Base-by-base conservation (phyloP, 2,888 invertebrate species). In the Corbicula japonica region DNA sequence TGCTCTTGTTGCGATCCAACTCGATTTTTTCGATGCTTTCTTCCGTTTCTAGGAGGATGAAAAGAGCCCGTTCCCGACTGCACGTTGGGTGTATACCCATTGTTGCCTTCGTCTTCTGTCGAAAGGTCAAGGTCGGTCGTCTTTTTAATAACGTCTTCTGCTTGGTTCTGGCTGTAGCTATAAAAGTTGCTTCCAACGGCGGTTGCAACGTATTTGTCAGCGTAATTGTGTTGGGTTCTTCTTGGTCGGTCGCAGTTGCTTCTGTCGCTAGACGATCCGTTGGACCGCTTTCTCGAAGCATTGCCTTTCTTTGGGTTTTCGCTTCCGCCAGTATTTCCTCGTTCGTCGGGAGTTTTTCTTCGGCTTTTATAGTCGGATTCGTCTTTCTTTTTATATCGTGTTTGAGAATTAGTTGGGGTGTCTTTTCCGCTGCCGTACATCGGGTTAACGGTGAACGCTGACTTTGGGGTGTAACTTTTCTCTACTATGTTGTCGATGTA, bases 121-220 rank as follows among this genome's bases (percentile, higher is more conserved):
- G 63, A 63, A 23, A 21, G 48, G 18, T 50, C 63, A 21, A 48
- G 23, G 30, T 48, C 48, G 10, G 48, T 34, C 1, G 63, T 63
- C 35, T 18, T 48, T 30, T 63, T 63, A 18, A 50, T 4, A 18
- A 63, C 63, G 32, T 63, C 63, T 23, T 63, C 26, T 34, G 63
- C 21, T n/a, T 63, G 63, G 1, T 48, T 30, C 8, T 48, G 63
- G 26, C 35, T 48, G 46, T 71, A 76, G 38, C 52, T 65, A 56
- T 76, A 76, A 34, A 76, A 76, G 46, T 76, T 60, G 23, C 76
- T 76, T 28, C 76, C 76, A 8, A 66, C 32, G 8, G 72, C 76
- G 18, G 76, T 71, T 3, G 76, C 66, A 15, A 76, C 50, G 46
- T 71, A 76, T 34, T 72, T 76, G 30, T 72, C 71, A 1, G 70